Conservation (phyloP, 2,888 invertebrate genomes). For the Lamellibrachia columna region DNA sequence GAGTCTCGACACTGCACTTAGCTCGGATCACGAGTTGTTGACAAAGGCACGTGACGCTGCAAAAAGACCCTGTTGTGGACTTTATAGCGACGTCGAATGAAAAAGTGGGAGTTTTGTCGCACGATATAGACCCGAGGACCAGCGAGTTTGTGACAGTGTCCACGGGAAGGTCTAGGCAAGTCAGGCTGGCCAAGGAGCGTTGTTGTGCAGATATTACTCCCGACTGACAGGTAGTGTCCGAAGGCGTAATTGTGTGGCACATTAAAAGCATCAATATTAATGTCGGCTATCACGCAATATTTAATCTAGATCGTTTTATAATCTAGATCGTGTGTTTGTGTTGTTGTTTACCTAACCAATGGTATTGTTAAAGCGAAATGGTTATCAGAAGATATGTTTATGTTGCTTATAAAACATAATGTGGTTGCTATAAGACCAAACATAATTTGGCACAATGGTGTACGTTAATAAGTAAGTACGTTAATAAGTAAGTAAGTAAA, state of each 20-base stretch:
- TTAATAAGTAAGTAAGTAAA: no score
- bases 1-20: background rate
- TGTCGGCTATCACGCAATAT: background rate
- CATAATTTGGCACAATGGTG: background rate
- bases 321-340: background rate
- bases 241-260: background rate
- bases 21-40: constrained; percentile 3
- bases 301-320: background rate
- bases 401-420: background rate
- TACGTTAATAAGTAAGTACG: background rate
- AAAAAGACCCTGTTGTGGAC: background rate
- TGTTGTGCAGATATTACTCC: background rate
- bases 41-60: background rate
- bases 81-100: background rate
- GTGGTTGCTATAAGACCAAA: background rate
- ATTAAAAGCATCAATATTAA: background rate
- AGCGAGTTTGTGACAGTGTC: background rate
- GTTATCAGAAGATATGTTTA: background rate
- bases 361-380: background rate
- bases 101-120: background rate
- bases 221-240: background rate
- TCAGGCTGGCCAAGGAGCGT: background rate
- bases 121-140: constrained; percentile 1
- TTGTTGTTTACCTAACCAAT: background rate
- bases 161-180: background rate